A percentile compares a stretch with the other conserved stretches of the same genome.
Conservation (phyloP, 2,113 vertebrate genomes). For the Forbesichthys papilliferus region DNA sequence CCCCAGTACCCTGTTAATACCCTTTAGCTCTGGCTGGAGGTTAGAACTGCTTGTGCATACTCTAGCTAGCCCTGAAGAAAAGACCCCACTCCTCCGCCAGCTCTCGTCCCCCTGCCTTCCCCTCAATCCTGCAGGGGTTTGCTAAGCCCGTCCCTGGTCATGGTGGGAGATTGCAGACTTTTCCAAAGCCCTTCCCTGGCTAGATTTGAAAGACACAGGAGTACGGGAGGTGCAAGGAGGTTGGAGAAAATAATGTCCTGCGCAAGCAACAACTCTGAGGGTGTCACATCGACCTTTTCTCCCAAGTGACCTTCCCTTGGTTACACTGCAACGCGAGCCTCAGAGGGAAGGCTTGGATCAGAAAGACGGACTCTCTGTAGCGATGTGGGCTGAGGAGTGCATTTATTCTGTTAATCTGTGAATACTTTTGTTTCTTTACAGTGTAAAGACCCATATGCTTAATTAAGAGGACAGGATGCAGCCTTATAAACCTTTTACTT, state of each 20-base stretch:
- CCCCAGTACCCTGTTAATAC: constrained; percentile 69
- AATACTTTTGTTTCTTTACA: constrained; percentile 20
- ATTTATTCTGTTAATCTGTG: not conserved
- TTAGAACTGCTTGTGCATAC: constrained; percentile 35
- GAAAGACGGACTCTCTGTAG: constrained; percentile 9
- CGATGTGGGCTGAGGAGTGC: constrained; percentile 3
- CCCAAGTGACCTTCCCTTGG: constrained; percentile 22
- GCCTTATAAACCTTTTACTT: not conserved
- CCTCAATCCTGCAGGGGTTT: constrained; percentile 54
- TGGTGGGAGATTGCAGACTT: constrained; percentile 63
- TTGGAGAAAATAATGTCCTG: constrained; percentile 56
- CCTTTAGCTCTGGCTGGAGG: constrained; percentile 50
- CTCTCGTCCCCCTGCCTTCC: constrained; percentile 49
- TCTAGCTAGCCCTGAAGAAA: constrained; percentile 50
- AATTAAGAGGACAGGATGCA: constrained; percentile 3
- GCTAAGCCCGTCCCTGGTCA: constrained; percentile 71
- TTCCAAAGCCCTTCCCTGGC: constrained; percentile 66
- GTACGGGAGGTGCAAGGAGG: constrained; percentile 50
- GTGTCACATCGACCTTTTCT: constrained; percentile 38
- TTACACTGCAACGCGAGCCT: constrained; percentile 6
- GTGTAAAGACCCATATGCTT: constrained; percentile 18
- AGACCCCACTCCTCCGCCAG: constrained; percentile 36
- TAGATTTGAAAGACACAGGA: constrained; percentile 72
- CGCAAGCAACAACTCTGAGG: constrained; percentile 27
- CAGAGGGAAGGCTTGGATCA: not conserved